Base-by-base conservation (phyloP, 2,113 vertebrate species). In the Gavia stellata region DNA sequence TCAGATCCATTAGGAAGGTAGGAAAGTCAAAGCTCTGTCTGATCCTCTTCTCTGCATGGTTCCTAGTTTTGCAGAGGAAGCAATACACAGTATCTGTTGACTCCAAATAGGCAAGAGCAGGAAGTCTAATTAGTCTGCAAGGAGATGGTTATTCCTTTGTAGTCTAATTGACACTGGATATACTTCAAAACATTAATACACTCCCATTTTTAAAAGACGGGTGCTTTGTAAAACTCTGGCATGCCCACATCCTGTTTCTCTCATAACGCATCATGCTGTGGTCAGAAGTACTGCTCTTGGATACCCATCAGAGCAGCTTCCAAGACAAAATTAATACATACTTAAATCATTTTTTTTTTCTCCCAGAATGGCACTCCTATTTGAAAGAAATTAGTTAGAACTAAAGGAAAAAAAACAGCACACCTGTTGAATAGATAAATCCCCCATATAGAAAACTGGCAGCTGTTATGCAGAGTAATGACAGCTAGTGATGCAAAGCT, bases 121-220 rank as follows among this genome's bases (percentile, higher is more conserved):
- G 90, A 94, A 93, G 87, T 94, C 65, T 82, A 87, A 87, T 79
- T 85, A 96, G 90, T 20, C 78, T 90, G 87, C 63, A 93, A 92
- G 90, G 92, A 58, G 42, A 66, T 58, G 53, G 36, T 4, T 55
- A 68, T 82, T 73, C 74, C 87, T 95, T 95, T 96, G 85, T 79
- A 90, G 58, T 92, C 20, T 70, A 90, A 88, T 16, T 80, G 82
- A 83, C 50, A 86, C 42, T 86, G 77, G 42, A 92, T 91, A 72
- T 42, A 87, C 36, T 95, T 91, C 81, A 91, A 82, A 87, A 77
- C 24, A 68, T 81, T 82, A 49, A 83, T 70, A 80, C 52, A 82
- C 28, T 86, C 67, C 31, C n/a, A 70, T 59, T 74, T 96, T 88
- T 44, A 40, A 45, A 89, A 90, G 59, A 80, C 44, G 36, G 23